Base-by-base conservation (phyloP, 2,113 vertebrate genomes). In the Pangasianodon hypophthalmus region DNA sequence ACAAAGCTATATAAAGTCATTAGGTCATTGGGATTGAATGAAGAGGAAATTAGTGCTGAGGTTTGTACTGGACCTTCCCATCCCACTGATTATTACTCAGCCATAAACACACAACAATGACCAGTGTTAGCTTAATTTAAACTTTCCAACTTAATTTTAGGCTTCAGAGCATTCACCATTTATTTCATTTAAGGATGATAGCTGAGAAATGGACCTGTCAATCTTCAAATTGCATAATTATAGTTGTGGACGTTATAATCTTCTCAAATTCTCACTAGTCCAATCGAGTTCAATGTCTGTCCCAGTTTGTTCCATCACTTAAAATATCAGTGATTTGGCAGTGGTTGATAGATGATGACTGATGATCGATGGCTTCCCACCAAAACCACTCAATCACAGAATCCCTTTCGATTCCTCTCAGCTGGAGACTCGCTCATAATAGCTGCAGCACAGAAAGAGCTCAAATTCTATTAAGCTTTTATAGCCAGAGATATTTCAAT, bases 401-500 rank as follows among this genome's bases (percentile, higher is more conserved):
- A 46, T 84, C 87, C 80, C 69, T 54, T 88, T 83, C 64, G 24
- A 67, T 67, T 88, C 79, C 50, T 71, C 56, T 88, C 87, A 83
- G 79, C 60, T 19, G 81, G 80, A 84, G 81, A 46, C 62, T 73
- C n/a, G 50, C 80, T 69, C 26, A 3, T 88, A 84, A 88, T 88
- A 56, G 80, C 87, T 46, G 32, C 80, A 29, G 46, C 64, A 73
- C 60, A 69, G 6, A 52, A 52, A 88, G 81, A 69, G 62, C 50
- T 88, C 87, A 67, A 44, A 41, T 69, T 82, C 87, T 83, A 83
- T 88, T 82, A 69, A 32, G 37, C 41, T 88, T 88, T 88, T 88
- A 88, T 84, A 58, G 81, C 32, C 87, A 88, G 14, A 84, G 54
- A 58, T 69, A 73, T 84, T 73, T 88, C 87, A 73, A 56, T 73